Evolutionary conservation across 1,140 invertebrate genomes (phyloP), one percentile per base, ranked within the genome.

Genomic region (Wiebesia pumilae): DNA sequence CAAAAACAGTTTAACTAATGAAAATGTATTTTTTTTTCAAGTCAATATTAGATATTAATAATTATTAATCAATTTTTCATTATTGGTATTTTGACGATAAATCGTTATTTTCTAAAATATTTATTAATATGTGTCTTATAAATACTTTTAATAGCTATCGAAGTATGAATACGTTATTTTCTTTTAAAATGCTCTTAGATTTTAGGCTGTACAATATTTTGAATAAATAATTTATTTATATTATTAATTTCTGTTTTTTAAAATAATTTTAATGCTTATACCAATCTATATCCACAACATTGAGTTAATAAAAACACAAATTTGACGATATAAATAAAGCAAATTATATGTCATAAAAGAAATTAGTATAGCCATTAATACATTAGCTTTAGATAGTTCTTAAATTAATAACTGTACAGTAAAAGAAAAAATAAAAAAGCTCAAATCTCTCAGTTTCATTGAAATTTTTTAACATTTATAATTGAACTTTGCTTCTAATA

Each of bases 151-250:
- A 43, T 43, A n/a, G 35, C n/a, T 75, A 75, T 75, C 9, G 12
- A 75, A 75, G 9, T 75, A 75, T 24, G 38, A 75, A 75, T 43
- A 75, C 27, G 38, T 75, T 75, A 75, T 43, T 38, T 75, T 75
- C 27, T 75, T 75, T 75, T 73, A 38, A 75, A 75, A 75, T 43
- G 71, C 38, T 75, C 71, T 75, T 75, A 75, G 24, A 75, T n/a
- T 43, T 40, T 75, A 75, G 33, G 16, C 38, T 75, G 71, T 75
- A 75, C 38, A 27, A 75, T 75, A 75, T 75, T 43, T 43, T 75
- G 71, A 75, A 75, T 75, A 75, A 75, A 75, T 75, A 75, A 75
- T 75, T 75, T 75, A 75, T 75, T 75, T 75, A 75, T 75, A 75
- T 75, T 75, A 75, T 75, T 75, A 40, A 75, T n/a, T 75, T 43